Conservation (phyloP, 2,888 invertebrate genomes). For the Ischnus inquisitorius region DNA sequence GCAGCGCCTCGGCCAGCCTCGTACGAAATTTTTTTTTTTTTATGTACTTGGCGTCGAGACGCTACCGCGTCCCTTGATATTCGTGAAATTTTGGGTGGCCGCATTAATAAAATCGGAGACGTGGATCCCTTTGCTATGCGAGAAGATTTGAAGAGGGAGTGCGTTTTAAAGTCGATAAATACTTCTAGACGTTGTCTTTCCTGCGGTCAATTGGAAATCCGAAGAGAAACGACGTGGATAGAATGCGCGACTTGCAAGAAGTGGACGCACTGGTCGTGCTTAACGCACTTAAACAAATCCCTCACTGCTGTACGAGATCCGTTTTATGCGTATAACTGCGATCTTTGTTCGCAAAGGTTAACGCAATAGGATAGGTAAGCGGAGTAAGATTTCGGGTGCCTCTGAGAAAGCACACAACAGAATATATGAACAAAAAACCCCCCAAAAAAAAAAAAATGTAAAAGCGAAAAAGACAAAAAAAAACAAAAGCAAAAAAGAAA, state of each 20-base stretch:
- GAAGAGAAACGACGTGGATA: slow-evolving; percentile 32
- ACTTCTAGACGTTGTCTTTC: slow-evolving; percentile 26
- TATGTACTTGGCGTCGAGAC: too few relatives aligned
- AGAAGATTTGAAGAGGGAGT: slow-evolving; percentile 23
- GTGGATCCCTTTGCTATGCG: slow-evolving; percentile 29
- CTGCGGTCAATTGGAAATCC: slow-evolving; percentile 48
- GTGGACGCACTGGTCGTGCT: slow-evolving; percentile 27
- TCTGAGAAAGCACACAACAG: background rate
- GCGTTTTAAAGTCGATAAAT: slow-evolving; percentile 25
- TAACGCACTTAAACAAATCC: slow-evolving; percentile 21
- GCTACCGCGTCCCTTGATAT: slow-evolving; percentile 38
- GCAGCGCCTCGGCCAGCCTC: too few relatives aligned
- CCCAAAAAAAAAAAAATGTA: background rate
- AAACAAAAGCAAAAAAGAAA: background rate
- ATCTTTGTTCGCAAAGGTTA: slow-evolving; percentile 36
- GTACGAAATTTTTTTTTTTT: too few relatives aligned
- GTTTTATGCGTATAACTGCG: slow-evolving; percentile 22
- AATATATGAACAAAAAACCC: background rate
- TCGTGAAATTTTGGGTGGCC: slow-evolving; percentile 25
- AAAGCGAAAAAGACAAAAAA: background rate
- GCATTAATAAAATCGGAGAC: slow-evolving; percentile 1
- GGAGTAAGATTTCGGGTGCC: too few relatives aligned
- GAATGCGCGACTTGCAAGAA: slow-evolving; percentile 29
- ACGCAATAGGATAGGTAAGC: background rate
- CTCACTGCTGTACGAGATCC: slow-evolving; percentile 8